A percentile compares a stretch with the other conserved stretches of the same genome.
Conservation (phyloP, 2,888 invertebrate genomes). For the Caenorhabditis angaria region DNA sequence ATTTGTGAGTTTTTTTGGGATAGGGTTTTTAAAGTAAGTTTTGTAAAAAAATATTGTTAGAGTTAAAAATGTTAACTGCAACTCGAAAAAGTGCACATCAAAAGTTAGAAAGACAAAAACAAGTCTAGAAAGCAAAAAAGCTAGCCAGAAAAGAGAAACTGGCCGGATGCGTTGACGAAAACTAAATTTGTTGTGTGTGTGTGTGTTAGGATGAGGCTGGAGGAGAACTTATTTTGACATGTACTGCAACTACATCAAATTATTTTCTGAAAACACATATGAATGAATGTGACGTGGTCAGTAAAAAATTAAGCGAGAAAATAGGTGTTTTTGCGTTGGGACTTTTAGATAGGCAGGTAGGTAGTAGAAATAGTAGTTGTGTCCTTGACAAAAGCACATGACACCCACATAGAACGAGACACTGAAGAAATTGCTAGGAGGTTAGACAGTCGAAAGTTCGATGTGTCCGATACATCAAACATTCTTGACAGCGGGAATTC, state of each 20-base stretch:
- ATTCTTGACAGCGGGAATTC: too few relatives aligned
- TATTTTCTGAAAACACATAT: not conserved
- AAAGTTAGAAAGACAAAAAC: not conserved
- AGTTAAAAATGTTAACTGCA: too few relatives aligned
- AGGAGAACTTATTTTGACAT: constrained; percentile 11
- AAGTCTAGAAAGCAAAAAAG: not conserved
- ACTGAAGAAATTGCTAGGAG: not conserved
- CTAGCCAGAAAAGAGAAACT: not conserved
- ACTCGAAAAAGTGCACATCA: not conserved
- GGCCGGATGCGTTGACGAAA: constrained; percentile 4
- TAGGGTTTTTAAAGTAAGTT: not conserved
- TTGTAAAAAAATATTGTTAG: constrained; percentile 9
- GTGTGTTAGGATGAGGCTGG: constrained; percentile 26
- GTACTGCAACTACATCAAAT: not conserved
- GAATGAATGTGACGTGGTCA: not conserved
- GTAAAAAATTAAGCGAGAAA: not conserved
- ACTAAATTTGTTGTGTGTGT: constrained; percentile 26
- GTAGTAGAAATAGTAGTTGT: not conserved
- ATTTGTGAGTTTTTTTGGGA: constrained; percentile 1
- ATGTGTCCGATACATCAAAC: too few relatives aligned
- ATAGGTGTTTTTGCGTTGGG: too few relatives aligned
- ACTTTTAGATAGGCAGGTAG: not conserved
- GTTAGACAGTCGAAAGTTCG: too few relatives aligned
- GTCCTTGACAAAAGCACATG: constrained; percentile 4
- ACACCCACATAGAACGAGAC: not conserved